Percentiles rank a stretch among this genome's conserved stretches.
Conservation (phyloP, 2,888 invertebrate species). For the Scrobipalpa atriplicella region DNA sequence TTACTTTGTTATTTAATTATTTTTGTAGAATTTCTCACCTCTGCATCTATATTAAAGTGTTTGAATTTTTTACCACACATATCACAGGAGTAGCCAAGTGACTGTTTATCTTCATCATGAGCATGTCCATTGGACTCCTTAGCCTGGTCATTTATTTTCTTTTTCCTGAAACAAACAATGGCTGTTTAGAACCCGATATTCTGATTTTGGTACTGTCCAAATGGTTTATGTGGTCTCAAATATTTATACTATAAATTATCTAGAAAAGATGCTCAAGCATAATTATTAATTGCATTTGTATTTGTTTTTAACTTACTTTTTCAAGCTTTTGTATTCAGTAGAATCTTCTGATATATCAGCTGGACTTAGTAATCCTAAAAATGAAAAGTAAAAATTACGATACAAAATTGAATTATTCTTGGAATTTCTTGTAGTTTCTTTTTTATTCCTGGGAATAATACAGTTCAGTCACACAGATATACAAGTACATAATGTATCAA, state of each 20-base stretch:
- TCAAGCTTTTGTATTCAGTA: neutral
- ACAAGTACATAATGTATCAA: neutral
- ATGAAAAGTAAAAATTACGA: conserved; percentile 10
- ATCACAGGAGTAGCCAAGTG: conserved; percentile 58
- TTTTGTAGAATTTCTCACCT: neutral
- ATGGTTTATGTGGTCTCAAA: no score
- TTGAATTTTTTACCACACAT: conserved; percentile 65
- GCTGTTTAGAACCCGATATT: no score
- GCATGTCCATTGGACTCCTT: neutral
- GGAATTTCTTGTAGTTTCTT: neutral
- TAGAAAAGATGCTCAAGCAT: no score
- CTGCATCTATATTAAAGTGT: conserved; percentile 48
- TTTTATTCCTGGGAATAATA: neutral
- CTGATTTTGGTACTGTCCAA: no score
- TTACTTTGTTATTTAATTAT: no score
- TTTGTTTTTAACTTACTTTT: neutral
- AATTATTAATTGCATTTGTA: no score
- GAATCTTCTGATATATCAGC: conserved; percentile 33
- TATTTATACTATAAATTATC: no score
- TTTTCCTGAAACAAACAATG: conserved; percentile 1
- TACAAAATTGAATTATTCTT: neutral
- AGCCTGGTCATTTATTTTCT: neutral
- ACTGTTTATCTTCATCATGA: conserved; percentile 30
- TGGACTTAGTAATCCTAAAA: conserved; percentile 39
- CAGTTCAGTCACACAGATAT: neutral